Percentiles rank a stretch among this genome's conserved stretches.
phyloP scores from a whole-genome alignment of 2,888 invertebrate genomes.

The Hydroisotoma schaefferi region DNA sequence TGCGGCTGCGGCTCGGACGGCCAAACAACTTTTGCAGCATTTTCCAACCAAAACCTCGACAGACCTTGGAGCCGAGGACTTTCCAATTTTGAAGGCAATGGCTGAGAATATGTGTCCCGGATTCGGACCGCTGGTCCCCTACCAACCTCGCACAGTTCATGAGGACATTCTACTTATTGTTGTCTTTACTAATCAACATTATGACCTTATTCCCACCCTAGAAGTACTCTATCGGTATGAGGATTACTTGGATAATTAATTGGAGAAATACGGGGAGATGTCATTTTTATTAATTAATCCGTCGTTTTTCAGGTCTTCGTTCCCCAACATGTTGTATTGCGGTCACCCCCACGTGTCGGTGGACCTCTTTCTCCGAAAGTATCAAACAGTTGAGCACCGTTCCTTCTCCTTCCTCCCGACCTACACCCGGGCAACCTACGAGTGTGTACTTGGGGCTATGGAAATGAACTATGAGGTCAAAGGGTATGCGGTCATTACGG shows the following conservation, averaged over 20 bases:
- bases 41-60: too few relatives aligned
- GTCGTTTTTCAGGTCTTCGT: slow-evolving; percentile 48
- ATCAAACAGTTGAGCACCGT: slow-evolving; percentile 49
- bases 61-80: slow-evolving; percentile 41
- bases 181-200: slow-evolving; percentile 49
- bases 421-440: slow-evolving; percentile 49
- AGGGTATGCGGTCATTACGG: slow-evolving; percentile 49
- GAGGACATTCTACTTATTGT: slow-evolving; percentile 48
- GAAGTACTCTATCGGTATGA: slow-evolving; percentile 50
- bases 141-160: slow-evolving; percentile 34
- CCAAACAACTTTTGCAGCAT: neutral
- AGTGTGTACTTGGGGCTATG: slow-evolving; percentile 50
- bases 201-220: slow-evolving; percentile 49
- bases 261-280: too few relatives aligned
- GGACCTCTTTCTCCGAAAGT: slow-evolving; percentile 48
- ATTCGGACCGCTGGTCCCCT: slow-evolving; percentile 48
- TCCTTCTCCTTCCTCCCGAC: slow-evolving; percentile 49
- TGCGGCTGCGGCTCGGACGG: neutral
- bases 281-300: too few relatives aligned
- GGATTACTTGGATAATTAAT: too few relatives aligned
- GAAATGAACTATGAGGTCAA: slow-evolving; percentile 51
- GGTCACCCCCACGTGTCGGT: slow-evolving; percentile 49
- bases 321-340: slow-evolving; percentile 50
- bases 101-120: slow-evolving; percentile 49
- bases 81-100: slow-evolving; percentile 48